phyloP scores from a whole-genome alignment of 2,888 invertebrate genomes.

The Apamea epomidion region DNA sequence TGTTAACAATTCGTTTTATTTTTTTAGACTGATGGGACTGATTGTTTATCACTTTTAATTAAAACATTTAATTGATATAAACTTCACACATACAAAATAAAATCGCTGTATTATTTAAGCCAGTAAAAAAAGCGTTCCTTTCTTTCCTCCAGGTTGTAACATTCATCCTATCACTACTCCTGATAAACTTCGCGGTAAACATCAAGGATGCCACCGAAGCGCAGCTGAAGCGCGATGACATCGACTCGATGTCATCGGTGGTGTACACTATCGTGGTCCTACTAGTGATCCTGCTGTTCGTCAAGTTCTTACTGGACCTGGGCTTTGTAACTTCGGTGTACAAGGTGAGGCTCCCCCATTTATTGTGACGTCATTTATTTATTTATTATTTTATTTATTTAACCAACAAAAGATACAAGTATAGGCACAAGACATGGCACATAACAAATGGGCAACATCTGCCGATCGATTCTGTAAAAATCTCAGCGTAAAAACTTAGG shows the following conservation, averaged over 20 bases:
- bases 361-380: background rate
- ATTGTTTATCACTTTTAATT: background rate
- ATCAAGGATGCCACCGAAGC: slow-evolving; percentile 75
- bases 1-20: no score
- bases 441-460: background rate
- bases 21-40: no score
- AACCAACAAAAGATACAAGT: background rate
- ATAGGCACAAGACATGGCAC: background rate
- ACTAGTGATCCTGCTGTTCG: slow-evolving; percentile 79
- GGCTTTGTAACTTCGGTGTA: slow-evolving; percentile 84
- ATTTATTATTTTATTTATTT: background rate
- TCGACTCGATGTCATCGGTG: slow-evolving; percentile 81
- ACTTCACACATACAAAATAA: background rate
- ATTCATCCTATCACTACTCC: slow-evolving; percentile 81
- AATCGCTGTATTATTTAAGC: background rate
- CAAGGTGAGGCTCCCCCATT: slow-evolving; percentile 72
- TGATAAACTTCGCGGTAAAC: slow-evolving; percentile 84
- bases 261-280: slow-evolving; percentile 84
- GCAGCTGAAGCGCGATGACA: slow-evolving; percentile 76
- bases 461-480: no score
- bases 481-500: no score
- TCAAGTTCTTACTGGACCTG: slow-evolving; percentile 83
- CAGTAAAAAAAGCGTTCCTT: background rate
- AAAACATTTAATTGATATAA: background rate
- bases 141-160: slow-evolving; percentile 79